Conservation (phyloP, 2,888 invertebrate species). For the Rosalia funebris region DNA sequence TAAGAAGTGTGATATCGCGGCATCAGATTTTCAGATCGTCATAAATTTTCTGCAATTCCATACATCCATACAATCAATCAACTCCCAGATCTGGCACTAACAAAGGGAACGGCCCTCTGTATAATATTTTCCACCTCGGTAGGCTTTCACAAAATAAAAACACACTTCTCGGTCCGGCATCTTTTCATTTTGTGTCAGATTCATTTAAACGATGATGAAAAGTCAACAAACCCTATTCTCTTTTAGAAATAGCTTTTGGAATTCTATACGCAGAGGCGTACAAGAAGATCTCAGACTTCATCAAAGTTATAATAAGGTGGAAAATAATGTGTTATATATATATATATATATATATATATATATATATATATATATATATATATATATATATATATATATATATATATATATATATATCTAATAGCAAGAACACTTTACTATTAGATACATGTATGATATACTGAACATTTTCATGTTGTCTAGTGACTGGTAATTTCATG, state of each 20-base stretch:
- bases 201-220: slow-evolving; percentile 26
- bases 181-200: slow-evolving; percentile 11
- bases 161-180: background rate
- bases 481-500: too few species aligned
- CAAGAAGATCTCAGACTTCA: too few species aligned
- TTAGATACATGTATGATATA: too few species aligned
- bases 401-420: too few species aligned
- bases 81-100: background rate
- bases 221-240: slow-evolving; percentile 28
- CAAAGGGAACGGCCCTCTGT: background rate
- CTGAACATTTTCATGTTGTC: too few species aligned
- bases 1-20: background rate
- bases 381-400: too few species aligned
- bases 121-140: slow-evolving; percentile 10
- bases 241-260: slow-evolving; percentile 17
- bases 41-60: background rate
- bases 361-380: too few species aligned
- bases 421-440: too few species aligned
- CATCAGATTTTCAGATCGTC: background rate
- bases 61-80: background rate
- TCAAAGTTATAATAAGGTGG: too few species aligned
- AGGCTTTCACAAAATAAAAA: slow-evolving; percentile 3
- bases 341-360: too few species aligned
- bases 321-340: too few species aligned
- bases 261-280: too few species aligned